These are phyloP conservation scores for Erinaceus europaeus DNA, from an alignment of 2,113 vertebrate species.

Conservation along the genomic window DNA sequence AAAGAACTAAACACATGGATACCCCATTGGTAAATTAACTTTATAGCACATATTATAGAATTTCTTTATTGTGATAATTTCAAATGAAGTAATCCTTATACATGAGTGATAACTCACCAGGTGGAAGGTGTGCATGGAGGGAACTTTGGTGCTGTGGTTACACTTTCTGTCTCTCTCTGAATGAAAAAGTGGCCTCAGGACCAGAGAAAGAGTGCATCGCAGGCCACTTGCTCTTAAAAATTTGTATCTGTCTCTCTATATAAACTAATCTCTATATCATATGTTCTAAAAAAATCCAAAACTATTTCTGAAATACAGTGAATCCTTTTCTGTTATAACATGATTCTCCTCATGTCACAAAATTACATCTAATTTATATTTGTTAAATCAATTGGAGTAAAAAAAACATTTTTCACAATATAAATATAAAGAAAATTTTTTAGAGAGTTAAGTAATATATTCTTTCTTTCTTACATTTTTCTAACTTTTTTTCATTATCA, in stretches of 20 bases:
- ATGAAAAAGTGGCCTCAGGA: too few species aligned
- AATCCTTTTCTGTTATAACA: not conserved
- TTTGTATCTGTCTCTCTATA: too few species aligned
- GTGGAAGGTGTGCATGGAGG: too few species aligned
- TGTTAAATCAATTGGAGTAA: not conserved
- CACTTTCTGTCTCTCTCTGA: too few species aligned
- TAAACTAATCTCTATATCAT: not conserved
- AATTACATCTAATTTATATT: conserved; percentile 27
- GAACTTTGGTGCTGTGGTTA: too few species aligned
- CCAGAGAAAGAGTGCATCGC: too few species aligned
- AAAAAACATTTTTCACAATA: conserved; percentile 28
- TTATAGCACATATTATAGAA: conserved; percentile 39
- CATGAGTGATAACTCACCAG: too few species aligned
- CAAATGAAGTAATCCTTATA: too few species aligned
- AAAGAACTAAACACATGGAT: not conserved
- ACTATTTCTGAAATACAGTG: conserved; percentile 45
- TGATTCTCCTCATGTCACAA: not conserved
- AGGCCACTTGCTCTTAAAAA: too few species aligned
- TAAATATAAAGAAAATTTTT: conserved; percentile 7
- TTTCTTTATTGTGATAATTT: conserved; percentile 37
- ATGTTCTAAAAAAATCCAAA: conserved; percentile 1
- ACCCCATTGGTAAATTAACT: conserved; percentile 23
- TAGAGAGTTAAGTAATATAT: not conserved
- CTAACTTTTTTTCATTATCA: conserved; percentile 33
- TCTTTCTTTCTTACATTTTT: conserved; percentile 28